Evolutionary conservation across 2,888 invertebrate genomes (phyloP).

Genomic region (Caenorhabditis sinica): DNA sequence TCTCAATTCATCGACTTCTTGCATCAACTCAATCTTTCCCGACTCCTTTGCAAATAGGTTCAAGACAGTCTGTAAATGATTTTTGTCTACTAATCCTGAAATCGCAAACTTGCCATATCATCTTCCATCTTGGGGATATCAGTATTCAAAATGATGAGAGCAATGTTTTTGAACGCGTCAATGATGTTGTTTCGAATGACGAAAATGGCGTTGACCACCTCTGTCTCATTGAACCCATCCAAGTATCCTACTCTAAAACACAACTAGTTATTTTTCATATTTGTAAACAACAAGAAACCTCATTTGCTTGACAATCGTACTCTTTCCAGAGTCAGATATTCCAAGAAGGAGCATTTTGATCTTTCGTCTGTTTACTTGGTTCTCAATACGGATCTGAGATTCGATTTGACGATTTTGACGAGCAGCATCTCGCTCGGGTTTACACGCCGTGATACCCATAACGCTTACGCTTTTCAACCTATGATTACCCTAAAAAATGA

Average conservation of each 20-base stretch:
- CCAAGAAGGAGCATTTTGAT: slow-evolving; percentile 61
- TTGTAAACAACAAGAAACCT: slow-evolving; percentile 34
- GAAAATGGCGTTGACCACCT: slow-evolving; percentile 66
- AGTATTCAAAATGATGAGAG: slow-evolving; percentile 44
- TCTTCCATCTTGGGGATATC: slow-evolving; percentile 20
- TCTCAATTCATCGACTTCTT: slow-evolving; percentile 60
- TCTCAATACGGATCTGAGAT: slow-evolving; percentile 46
- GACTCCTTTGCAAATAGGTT: slow-evolving; percentile 58
- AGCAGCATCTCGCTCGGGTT: slow-evolving; percentile 49
- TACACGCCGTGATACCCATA: slow-evolving; percentile 61
- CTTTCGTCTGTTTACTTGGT: slow-evolving; percentile 46
- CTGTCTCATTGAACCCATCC: slow-evolving; percentile 66
- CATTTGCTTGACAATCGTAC: slow-evolving; percentile 73
- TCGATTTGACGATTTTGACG: slow-evolving; percentile 53
- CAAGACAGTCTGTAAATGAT: slow-evolving; percentile 29
- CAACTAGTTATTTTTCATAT: neutral
- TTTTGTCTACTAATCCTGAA: neutral
- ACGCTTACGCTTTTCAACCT: neutral
- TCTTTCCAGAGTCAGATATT: slow-evolving; percentile 67
- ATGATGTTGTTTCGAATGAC: slow-evolving; percentile 63
- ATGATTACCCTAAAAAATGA: slow-evolving; percentile 30
- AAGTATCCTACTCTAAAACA: slow-evolving; percentile 53
- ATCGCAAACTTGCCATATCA: slow-evolving; percentile 28
- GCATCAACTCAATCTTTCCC: slow-evolving; percentile 63
- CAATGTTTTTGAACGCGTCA: slow-evolving; percentile 63